Evolutionary conservation across 2,797 vertebrate species (phyloP).

Genomic region (Otus scops): DNA sequence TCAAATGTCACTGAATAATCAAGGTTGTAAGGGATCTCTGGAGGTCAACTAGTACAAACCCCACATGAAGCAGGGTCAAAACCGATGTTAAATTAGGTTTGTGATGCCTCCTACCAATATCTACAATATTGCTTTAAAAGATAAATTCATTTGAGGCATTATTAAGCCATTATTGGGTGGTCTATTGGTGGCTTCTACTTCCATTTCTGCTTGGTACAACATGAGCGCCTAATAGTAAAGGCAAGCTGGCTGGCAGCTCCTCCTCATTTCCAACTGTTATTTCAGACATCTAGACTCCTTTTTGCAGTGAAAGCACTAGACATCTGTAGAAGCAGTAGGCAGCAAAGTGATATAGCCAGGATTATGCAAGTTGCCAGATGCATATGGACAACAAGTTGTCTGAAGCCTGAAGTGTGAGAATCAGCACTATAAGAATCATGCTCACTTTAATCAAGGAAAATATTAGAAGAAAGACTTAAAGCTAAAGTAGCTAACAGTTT

Average conservation of each 20-base stretch:
- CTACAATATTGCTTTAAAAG: neutral
- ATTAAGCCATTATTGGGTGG: neutral
- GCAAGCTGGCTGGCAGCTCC: constrained; percentile 4
- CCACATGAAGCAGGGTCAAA: neutral
- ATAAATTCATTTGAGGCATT: neutral
- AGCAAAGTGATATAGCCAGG: constrained; percentile 46
- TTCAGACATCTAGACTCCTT: neutral
- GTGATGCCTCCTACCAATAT: neutral
- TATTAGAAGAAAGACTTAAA: constrained; percentile 25
- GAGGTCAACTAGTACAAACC: neutral
- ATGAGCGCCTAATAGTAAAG: neutral
- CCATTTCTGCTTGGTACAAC: neutral
- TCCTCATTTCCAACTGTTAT: neutral
- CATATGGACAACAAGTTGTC: constrained; percentile 37
- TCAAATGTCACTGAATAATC: neutral
- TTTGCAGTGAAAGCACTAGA: constrained; percentile 36
- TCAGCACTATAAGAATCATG: constrained; percentile 1
- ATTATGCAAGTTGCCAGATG: constrained; percentile 29
- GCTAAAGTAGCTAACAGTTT: constrained; percentile 38
- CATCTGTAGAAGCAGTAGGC: constrained; percentile 62
- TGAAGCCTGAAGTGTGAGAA: constrained; percentile 23
- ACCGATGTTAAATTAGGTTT: neutral
- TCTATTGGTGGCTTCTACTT: neutral
- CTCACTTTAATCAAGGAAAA: constrained; percentile 37
- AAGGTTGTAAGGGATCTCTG: neutral